Percentiles rank a stretch among this genome's conserved stretches.
Conservation (phyloP, 2,113 vertebrate genomes). For the Zapus hudsonius region DNA sequence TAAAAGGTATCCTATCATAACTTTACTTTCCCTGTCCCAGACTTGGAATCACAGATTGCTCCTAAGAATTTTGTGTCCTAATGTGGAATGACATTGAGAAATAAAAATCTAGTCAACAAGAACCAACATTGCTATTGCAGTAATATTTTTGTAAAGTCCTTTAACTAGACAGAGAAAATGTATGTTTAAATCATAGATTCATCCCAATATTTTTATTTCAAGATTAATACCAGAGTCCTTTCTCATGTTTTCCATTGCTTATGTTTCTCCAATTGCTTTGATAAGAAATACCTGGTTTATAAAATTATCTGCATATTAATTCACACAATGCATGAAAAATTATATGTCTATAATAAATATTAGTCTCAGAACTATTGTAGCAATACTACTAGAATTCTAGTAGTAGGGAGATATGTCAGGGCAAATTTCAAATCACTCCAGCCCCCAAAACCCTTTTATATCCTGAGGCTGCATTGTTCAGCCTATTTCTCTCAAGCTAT, state of each 20-base stretch:
- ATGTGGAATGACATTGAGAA: neutral
- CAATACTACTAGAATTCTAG: neutral
- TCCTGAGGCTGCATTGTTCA: too few relatives aligned
- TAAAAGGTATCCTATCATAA: neutral
- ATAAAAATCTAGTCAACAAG: neutral
- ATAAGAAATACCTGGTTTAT: neutral
- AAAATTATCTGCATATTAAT: conserved; percentile 1
- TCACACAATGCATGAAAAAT: neutral
- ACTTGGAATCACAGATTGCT: neutral
- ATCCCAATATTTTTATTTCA: neutral
- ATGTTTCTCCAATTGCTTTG: neutral
- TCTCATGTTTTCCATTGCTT: neutral
- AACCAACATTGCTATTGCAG: neutral
- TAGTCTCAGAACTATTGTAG: neutral
- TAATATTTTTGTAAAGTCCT: neutral
- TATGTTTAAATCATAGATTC: neutral
- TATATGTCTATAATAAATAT: neutral
- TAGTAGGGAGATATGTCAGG: too few relatives aligned
- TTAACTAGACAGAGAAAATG: neutral
- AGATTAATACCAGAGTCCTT: neutral
- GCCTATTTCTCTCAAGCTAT: too few relatives aligned
- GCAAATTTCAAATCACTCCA: too few relatives aligned
- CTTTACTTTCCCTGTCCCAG: neutral
- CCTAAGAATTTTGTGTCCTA: neutral
- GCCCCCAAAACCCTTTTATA: too few relatives aligned